Evolutionary conservation across 2,888 invertebrate genomes (phyloP).

Genomic region (Meliscaeva auricollis): DNA sequence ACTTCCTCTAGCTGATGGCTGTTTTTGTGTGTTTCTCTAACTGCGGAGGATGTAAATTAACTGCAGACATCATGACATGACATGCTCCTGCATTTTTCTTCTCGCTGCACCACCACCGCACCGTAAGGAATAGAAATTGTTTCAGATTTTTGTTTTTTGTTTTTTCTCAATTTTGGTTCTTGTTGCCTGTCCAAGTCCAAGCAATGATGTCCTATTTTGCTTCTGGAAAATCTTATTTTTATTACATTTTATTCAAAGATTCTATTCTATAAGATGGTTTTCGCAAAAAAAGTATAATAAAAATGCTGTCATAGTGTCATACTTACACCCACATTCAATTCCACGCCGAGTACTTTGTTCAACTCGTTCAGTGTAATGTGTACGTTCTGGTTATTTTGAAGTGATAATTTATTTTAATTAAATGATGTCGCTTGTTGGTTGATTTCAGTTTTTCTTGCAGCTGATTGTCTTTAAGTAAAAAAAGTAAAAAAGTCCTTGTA

Average conservation of each 20-base stretch:
- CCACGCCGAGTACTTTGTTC: slow-evolving; percentile 49
- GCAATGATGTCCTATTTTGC: slow-evolving; percentile 62
- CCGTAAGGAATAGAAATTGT: slow-evolving; percentile 15
- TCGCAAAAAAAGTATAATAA: slow-evolving; percentile 2
- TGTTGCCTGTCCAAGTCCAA: slow-evolving; percentile 20
- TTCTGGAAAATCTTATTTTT: slow-evolving; percentile 69
- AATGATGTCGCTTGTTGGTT: slow-evolving; percentile 58
- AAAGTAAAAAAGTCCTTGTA: slow-evolving; percentile 44
- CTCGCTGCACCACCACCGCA: background rate
- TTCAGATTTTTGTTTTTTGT: too few species aligned
- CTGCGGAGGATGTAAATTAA: slow-evolving; percentile 75
- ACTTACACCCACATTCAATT: slow-evolving; percentile 46
- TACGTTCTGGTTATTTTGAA: slow-evolving; percentile 64
- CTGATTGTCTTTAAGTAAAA: slow-evolving; percentile 32
- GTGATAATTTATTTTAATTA: slow-evolving; percentile 71
- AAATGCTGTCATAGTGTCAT: slow-evolving; percentile 63
- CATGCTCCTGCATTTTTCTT: slow-evolving; percentile 35
- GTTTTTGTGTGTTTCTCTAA: background rate
- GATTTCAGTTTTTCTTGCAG: slow-evolving; percentile 21
- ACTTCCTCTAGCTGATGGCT: slow-evolving; percentile 66
- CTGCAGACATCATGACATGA: slow-evolving; percentile 70
- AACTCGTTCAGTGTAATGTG: slow-evolving; percentile 46
- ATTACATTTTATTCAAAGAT: slow-evolving; percentile 50
- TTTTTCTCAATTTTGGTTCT: slow-evolving; percentile 3
- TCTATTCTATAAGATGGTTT: slow-evolving; percentile 49